Evolutionary conservation across 2,113 vertebrate species (phyloP).

Genomic region (Myotis yumanensis): DNA sequence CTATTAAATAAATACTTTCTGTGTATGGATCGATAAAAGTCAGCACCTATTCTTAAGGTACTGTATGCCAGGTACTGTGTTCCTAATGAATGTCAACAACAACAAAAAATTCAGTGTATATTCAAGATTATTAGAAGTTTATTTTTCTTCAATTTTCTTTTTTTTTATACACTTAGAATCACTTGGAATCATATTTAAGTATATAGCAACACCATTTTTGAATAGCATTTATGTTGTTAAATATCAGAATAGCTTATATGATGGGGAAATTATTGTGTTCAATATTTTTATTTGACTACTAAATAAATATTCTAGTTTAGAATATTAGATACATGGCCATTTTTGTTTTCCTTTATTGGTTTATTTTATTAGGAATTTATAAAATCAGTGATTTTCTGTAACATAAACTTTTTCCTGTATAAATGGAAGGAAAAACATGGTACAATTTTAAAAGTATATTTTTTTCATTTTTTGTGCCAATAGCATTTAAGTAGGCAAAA

Average conservation of each 20-base stretch:
- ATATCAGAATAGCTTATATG: not conserved
- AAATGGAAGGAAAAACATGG: not conserved
- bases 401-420: not conserved
- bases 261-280: not conserved
- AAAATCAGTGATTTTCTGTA: conserved; percentile 7
- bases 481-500: not conserved
- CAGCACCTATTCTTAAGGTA: not conserved
- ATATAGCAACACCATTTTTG: not conserved
- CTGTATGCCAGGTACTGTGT: not conserved
- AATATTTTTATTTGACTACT: conserved; percentile 19
- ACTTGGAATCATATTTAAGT: not conserved
- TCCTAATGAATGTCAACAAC: not conserved
- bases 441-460: not conserved
- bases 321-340: not conserved
- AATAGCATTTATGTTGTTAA: not conserved
- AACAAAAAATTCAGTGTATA: not conserved
- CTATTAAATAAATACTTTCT: not conserved
- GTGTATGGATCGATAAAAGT: not conserved
- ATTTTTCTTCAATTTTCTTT: conserved; percentile 18
- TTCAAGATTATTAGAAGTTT: not conserved
- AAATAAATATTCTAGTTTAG: conserved; percentile 3
- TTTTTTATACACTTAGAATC: conserved; percentile 23
- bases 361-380: not conserved
- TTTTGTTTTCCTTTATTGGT: conserved; percentile 29
- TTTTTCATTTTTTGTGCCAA: not conserved